Evolutionary conservation across 2,113 vertebrate species (phyloP), one percentile per base, ranked within the genome.

Genomic region (Pterocles gutturalis): DNA sequence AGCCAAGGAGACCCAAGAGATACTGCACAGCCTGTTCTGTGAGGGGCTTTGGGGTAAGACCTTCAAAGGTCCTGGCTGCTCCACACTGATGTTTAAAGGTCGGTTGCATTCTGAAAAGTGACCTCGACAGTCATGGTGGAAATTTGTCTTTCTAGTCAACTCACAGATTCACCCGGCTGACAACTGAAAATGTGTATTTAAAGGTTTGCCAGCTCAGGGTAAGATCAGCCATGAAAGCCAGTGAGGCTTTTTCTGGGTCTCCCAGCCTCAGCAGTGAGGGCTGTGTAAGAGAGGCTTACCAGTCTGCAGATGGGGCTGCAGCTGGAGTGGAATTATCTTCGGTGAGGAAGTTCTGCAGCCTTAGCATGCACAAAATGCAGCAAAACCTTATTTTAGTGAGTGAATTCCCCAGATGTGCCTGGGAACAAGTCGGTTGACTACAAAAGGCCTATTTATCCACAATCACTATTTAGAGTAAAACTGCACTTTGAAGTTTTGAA

Each of bases 401-500:
- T 70, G 46, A 91, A 65, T 77, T 93, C 75, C 71, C 60, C 77
- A 65, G 34, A 78, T 82, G 65, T 76, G 81, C 49, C 83, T 64
- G 48, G 57, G 61, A 89, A 79, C 24, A 72, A 78, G 54, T 72
- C 12, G 4, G 41, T 17, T 81, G 64, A 70, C 86, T 79, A 67
- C 49, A 84, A 76, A 89, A 92, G 61, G 81, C 66, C 51, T 75
- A 64, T 81, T 87, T 82, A 66, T 62, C 46, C 60, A 70, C 87
- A 73, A 62, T 55, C 48, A 31, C 72, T 95, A 82, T 83, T 83
- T 54, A 45, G 69, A 87, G 66, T 88, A 93, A 88, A 95, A 65
- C 38, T 87, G 54, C 4, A 3, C 82, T 96, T 96, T 90, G 89
- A 91, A 87, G 49, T 89, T 93, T 69, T 55, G 45, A 83, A 95